A percentile compares a stretch with the other conserved stretches of the same genome.
These are phyloP conservation scores for Dipodomys merriami DNA, from an alignment of 2,113 vertebrate species.

Conservation along the genomic window DNA sequence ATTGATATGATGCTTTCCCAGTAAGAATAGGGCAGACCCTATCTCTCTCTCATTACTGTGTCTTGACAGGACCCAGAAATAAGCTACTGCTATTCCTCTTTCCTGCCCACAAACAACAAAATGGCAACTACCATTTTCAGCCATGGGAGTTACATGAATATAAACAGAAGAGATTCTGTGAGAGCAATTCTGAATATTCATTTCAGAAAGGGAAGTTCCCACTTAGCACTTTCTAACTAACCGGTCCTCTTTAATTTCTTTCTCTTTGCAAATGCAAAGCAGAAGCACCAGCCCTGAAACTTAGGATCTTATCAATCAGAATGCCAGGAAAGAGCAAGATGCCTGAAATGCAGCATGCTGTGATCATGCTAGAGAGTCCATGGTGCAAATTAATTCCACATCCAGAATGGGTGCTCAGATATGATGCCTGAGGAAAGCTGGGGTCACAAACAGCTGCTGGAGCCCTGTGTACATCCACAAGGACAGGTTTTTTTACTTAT, in stretches of 20 bases:
- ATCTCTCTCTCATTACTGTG: neutral
- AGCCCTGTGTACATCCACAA: neutral
- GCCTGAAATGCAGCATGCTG: neutral
- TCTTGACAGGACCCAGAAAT: neutral
- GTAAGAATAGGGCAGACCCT: neutral
- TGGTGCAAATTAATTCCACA: neutral
- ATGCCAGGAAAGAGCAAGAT: neutral
- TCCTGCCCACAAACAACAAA: neutral
- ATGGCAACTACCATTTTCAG: neutral
- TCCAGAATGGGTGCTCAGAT: neutral
- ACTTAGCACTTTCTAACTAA: neutral
- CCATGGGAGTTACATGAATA: neutral
- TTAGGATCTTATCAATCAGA: neutral
- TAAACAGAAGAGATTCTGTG: conserved; percentile 26
- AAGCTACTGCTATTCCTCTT: neutral
- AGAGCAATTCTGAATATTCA: neutral
- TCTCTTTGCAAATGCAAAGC: neutral
- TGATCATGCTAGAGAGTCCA: neutral
- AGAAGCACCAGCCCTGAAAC: neutral
- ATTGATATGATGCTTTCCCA: neutral
- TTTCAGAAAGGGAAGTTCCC: neutral
- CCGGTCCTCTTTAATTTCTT: neutral
- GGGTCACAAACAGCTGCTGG: neutral
- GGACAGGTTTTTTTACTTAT: neutral
- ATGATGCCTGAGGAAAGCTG: neutral